Percentiles rank a stretch among this genome's conserved stretches.
Conservation (phyloP, 2,797 vertebrate species). For the Oreochromis grahami region DNA sequence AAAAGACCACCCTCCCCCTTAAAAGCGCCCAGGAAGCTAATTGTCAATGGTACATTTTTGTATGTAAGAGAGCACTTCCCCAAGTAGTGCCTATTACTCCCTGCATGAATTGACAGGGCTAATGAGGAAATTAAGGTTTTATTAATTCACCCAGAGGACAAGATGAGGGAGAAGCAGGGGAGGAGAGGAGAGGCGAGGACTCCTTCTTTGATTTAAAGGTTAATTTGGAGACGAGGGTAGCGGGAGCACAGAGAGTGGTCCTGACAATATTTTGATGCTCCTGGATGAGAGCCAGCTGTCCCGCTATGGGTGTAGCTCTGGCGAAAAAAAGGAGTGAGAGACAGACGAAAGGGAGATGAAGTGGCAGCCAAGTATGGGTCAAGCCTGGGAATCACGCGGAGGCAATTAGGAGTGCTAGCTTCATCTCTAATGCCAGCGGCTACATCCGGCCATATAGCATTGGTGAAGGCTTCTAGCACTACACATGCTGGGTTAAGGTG, state of each 20-base stretch:
- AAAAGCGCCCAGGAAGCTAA: conserved; percentile 51
- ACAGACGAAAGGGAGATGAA: conserved; percentile 39
- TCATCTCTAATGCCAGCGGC: conserved; percentile 61
- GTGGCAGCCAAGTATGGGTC: conserved; percentile 58
- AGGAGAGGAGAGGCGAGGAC: conserved; percentile 39
- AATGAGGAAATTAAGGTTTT: conserved; percentile 76
- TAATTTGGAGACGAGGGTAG: conserved; percentile 65
- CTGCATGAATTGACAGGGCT: conserved; percentile 70
- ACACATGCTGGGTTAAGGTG: conserved; percentile 49
- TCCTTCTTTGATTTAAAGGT: conserved; percentile 76
- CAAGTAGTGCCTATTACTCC: conserved; percentile 59
- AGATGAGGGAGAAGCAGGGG: conserved; percentile 47
- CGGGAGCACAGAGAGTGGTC: conserved; percentile 49
- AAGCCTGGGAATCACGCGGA: conserved; percentile 49
- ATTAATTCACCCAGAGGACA: conserved; percentile 73
- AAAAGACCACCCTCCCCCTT: not conserved
- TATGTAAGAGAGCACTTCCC: conserved; percentile 57
- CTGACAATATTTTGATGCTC: conserved; percentile 64
- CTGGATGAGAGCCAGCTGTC: conserved; percentile 65
- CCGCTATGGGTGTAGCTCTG: conserved; percentile 14
- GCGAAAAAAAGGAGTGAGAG: conserved; percentile 24
- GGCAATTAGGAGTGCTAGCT: conserved; percentile 61
- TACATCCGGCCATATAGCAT: conserved; percentile 12
- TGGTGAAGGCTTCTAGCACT: conserved; percentile 3
- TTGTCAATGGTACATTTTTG: conserved; percentile 58